A percentile compares a stretch with the other conserved stretches of the same genome.
Conservation (phyloP, 2,113 vertebrate species). For the Procavia capensis region DNA sequence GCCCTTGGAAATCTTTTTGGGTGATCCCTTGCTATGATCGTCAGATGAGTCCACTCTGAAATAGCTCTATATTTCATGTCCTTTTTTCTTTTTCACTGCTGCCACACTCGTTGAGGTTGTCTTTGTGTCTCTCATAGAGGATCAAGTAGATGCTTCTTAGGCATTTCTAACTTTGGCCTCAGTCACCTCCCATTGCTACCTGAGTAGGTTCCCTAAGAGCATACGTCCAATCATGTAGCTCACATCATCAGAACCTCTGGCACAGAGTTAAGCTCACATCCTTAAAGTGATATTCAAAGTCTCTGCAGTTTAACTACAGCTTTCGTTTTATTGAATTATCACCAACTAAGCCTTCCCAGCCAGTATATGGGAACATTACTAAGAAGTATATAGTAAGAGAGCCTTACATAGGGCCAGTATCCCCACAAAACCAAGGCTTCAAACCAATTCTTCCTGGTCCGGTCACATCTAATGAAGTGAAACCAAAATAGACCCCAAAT, state of each 20-base stretch:
- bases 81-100: neutral
- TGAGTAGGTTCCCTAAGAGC: neutral
- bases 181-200: neutral
- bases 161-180: neutral
- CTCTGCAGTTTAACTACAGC: neutral
- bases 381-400: neutral
- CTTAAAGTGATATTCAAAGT: neutral
- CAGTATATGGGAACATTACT: too few species aligned
- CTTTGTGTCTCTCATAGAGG: neutral
- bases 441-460: too few species aligned
- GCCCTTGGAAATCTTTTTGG: conserved; percentile 13
- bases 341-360: neutral
- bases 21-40: neutral
- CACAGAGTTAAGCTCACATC: neutral
- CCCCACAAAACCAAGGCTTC: neutral
- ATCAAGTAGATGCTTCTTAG: neutral
- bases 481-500: too few species aligned
- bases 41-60: neutral
- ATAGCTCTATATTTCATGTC: neutral
- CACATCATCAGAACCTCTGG: neutral
- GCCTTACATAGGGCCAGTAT: accelerated
- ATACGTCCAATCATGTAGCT: neutral
- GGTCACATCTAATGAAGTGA: too few species aligned
- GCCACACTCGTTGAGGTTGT: neutral
- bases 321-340: neutral